Conservation (phyloP, 2,113 vertebrate species). For the Oophaga pumilio region DNA sequence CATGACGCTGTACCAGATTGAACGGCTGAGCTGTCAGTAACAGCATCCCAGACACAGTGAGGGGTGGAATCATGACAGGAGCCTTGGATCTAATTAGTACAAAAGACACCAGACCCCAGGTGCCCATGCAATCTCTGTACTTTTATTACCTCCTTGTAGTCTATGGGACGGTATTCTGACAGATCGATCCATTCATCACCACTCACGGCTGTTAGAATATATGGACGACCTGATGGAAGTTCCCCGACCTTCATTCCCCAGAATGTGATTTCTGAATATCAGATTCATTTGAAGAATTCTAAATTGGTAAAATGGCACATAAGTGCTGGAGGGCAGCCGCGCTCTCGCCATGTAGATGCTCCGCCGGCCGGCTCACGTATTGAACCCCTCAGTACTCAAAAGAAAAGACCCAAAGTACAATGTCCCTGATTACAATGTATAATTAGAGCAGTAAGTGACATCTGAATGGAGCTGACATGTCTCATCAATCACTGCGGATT, state of each 20-base stretch:
- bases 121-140: not conserved
- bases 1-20: too few relatives aligned
- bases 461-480: conserved; percentile 4
- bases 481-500: not conserved
- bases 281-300: not conserved
- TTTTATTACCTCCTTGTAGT: not conserved
- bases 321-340: not conserved
- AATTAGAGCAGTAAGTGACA: conserved; percentile 20
- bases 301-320: not conserved
- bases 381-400: not conserved
- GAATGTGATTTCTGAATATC: not conserved
- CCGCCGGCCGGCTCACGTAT: not conserved
- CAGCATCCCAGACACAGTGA: too few relatives aligned
- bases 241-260: not conserved
- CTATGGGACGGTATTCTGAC: not conserved
- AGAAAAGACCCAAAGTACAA: not conserved
- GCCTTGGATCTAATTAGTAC: too few relatives aligned
- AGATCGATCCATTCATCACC: too few relatives aligned
- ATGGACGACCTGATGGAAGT: not conserved
- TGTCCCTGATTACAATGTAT: conserved; percentile 35
- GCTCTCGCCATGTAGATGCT: not conserved
- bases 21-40: too few relatives aligned
- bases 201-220: too few relatives aligned
- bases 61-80: too few relatives aligned
- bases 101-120: too few relatives aligned